A percentile compares a stretch with the other conserved stretches of the same genome.
Conservation (phyloP, 2,113 vertebrate species). For the Labeo catla region DNA sequence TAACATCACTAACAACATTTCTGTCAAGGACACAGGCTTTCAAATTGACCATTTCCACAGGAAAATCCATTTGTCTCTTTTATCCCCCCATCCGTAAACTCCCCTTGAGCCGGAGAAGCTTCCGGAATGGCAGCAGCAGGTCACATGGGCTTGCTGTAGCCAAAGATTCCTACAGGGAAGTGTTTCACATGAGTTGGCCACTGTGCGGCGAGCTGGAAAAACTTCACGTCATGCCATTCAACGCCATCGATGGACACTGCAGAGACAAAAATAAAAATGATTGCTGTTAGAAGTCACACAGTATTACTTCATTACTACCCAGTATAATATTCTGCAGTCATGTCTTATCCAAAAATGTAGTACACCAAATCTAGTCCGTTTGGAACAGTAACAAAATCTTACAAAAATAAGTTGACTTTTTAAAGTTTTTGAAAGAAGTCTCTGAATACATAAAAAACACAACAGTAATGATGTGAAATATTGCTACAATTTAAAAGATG, state of each 20-base stretch:
- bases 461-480: too few relatives aligned
- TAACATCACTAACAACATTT: constrained; percentile 40
- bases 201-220: constrained; percentile 84
- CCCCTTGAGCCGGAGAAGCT: neutral
- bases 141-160: constrained; percentile 78
- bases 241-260: constrained; percentile 84
- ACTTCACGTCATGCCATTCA: constrained; percentile 85
- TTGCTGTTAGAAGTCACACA: neutral
- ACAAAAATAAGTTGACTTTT: too few relatives aligned
- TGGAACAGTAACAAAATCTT: too few relatives aligned
- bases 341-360: neutral
- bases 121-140: neutral
- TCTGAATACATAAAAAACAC: too few relatives aligned
- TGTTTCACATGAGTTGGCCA: constrained; percentile 87
- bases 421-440: too few relatives aligned
- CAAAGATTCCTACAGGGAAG: constrained; percentile 83
- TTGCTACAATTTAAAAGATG: neutral
- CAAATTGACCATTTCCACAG: constrained; percentile 55
- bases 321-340: neutral
- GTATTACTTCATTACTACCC: neutral
- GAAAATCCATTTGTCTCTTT: constrained; percentile 53
- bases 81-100: neutral
- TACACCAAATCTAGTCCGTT: neutral
- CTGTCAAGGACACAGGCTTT: constrained; percentile 50
- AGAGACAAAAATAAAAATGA: neutral